Evolutionary conservation across 2,113 vertebrate genomes (phyloP).

Genomic region (Sceloporus undulatus): DNA sequence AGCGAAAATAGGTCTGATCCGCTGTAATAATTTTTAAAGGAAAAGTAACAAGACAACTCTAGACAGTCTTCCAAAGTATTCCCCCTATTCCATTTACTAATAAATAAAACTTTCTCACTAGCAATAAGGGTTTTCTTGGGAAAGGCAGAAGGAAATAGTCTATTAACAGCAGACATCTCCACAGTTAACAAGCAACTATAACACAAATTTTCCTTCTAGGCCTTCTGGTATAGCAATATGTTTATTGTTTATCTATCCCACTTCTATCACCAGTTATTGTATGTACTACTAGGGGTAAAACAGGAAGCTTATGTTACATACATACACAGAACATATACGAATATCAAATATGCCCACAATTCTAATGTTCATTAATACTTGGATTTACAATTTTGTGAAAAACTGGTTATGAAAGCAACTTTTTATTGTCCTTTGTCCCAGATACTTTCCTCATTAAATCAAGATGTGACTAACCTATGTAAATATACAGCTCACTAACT

Average conservation of each 20-base stretch:
- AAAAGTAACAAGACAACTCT: not conserved
- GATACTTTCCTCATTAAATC: not conserved
- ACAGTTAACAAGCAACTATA: not conserved
- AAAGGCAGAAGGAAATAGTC: not conserved
- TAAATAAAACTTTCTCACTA: not conserved
- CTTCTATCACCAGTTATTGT: not conserved
- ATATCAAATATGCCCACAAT: not conserved
- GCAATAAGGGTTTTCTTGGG: not conserved
- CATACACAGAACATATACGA: not conserved
- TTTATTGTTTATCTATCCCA: not conserved
- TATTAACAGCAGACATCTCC: not conserved
- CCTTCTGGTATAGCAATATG: not conserved
- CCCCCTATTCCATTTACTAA: not conserved
- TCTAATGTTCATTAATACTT: not conserved
- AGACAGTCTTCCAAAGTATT: not conserved
- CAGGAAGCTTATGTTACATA: not conserved
- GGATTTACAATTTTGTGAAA: not conserved
- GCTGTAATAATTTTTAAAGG: not conserved
- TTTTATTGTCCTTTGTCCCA: slow-evolving; percentile 5
- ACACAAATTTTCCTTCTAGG: not conserved
- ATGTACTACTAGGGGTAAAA: not conserved
- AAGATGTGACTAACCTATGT: not conserved
- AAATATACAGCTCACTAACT: not conserved
- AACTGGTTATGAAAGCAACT: not conserved
- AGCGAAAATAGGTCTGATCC: too few relatives aligned